Base-by-base conservation (phyloP, 2,113 vertebrate species). In the Anser cygnoides region DNA sequence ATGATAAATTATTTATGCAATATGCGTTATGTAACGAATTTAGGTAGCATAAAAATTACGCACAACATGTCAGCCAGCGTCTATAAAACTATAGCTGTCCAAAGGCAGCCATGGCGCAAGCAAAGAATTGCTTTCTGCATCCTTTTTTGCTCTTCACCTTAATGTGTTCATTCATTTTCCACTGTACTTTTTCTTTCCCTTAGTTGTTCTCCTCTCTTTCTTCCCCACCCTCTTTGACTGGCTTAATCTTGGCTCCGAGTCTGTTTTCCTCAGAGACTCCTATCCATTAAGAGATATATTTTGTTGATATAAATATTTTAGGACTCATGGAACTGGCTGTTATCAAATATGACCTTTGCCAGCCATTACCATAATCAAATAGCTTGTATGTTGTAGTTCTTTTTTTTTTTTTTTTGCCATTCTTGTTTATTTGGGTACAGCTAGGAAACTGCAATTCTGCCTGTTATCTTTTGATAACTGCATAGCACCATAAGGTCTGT, bases 311-410 rank as follows among this genome's bases (percentile, higher is more conserved):
- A 88, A 90, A 96, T 94, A 72, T 71, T 91, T 80, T 68, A 94
- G 75, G 41, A 70, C 10, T 90, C 46, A 26, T 58, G 21, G 26
- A 77, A 41, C 19, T 77, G 74, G 16, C 54, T 90, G 35, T 3
- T 83, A 58, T 91, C 44, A 92, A 92, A 91, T 76, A 65, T 25
- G 86, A 94, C 73, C 80, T 92, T 95, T 94, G 80, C 19, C 66
- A 92, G 21, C 59, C 57, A 90, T 90, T 78, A 71, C 61, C 44
- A 46, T 89, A 84, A 90, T 74, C 77, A 92, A 87, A 84, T 81
- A 76, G 39, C 61, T 94, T 91, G 54, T 58, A 5, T 79, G 72
- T 79, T 3, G 1, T 13, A 46, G 52, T 55, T 50, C 11, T 46
- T 20, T 11, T 23, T 59, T 43, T 15, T 31, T 26, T 33, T 59